phyloP scores from a whole-genome alignment of 1,140 invertebrate genomes.

The Babylonia areolata region DNA sequence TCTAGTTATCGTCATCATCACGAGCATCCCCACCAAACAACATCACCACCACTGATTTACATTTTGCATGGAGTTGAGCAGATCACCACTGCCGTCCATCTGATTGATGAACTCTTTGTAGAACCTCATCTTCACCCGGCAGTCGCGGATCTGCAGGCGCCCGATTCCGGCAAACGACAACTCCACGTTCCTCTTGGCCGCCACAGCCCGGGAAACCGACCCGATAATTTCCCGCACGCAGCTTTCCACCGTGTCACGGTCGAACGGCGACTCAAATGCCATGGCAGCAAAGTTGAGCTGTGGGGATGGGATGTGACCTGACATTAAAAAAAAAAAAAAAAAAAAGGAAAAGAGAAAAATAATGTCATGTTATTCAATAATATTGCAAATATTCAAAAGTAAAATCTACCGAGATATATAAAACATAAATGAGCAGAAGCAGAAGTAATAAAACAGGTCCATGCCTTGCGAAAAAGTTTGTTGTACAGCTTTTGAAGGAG shows the following conservation, averaged over 20 bases:
- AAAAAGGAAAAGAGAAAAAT: too few relatives aligned
- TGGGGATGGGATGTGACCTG: constrained; percentile 72
- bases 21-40: too few relatives aligned
- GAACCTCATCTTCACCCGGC: constrained; percentile 75
- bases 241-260: constrained; percentile 73
- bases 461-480: too few relatives aligned
- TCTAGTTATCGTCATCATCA: too few relatives aligned
- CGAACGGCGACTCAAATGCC: constrained; percentile 73
- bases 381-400: too few relatives aligned
- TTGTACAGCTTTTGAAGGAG: too few relatives aligned
- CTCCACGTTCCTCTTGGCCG: constrained; percentile 70
- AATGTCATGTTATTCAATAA: too few relatives aligned
- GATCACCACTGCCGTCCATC: constrained; percentile 72
- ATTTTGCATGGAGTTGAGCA: constrained; percentile 72
- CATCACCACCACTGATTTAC: constrained; percentile 60
- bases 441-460: too few relatives aligned
- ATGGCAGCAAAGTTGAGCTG: constrained; percentile 73
- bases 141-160: constrained; percentile 69
- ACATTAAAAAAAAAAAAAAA: constrained; percentile 36
- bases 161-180: constrained; percentile 73
- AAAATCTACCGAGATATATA: too few relatives aligned
- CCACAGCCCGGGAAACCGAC: constrained; percentile 68
- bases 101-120: constrained; percentile 75
- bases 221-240: constrained; percentile 73
- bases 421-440: too few relatives aligned